Conservation (phyloP, 2,113 vertebrate genomes). For the Entelurus aequoreus region DNA sequence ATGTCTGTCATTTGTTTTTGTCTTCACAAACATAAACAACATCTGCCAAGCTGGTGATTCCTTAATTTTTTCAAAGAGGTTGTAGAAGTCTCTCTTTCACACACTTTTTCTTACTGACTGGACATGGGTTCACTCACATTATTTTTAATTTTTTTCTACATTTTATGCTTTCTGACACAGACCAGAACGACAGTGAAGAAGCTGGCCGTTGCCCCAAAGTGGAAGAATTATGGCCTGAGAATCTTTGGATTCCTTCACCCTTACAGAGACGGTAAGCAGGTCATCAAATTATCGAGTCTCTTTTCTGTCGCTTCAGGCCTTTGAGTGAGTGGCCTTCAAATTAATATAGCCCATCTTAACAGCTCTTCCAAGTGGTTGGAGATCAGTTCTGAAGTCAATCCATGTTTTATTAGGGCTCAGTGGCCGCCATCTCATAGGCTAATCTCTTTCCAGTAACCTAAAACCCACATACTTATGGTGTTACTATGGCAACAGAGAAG, state of each 20-base stretch:
- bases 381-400: conserved; percentile 37
- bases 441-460: conserved; percentile 29
- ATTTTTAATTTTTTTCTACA: too few relatives aligned
- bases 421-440: conserved; percentile 27
- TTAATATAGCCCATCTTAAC: neutral
- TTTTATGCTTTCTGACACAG: conserved; percentile 56
- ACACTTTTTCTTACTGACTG: too few relatives aligned
- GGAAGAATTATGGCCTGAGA: conserved; percentile 96
- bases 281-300: conserved; percentile 22
- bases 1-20: too few relatives aligned
- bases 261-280: conserved; percentile 86
- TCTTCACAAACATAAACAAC: too few relatives aligned
- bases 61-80: too few relatives aligned
- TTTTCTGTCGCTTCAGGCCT: conserved; percentile 14
- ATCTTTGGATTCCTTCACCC: conserved; percentile 96
- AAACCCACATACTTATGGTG: conserved; percentile 16
- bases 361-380: conserved; percentile 19
- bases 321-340: conserved; percentile 9
- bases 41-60: too few relatives aligned
- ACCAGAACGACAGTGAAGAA: conserved; percentile 89
- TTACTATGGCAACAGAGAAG: conserved; percentile 52
- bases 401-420: conserved; percentile 41
- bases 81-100: too few relatives aligned
- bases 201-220: conserved; percentile 93
- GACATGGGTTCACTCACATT: neutral